Evolutionary conservation across 2,888 invertebrate species (phyloP), one percentile per base, ranked within the genome.

Genomic region (Dynastes grantii): DNA sequence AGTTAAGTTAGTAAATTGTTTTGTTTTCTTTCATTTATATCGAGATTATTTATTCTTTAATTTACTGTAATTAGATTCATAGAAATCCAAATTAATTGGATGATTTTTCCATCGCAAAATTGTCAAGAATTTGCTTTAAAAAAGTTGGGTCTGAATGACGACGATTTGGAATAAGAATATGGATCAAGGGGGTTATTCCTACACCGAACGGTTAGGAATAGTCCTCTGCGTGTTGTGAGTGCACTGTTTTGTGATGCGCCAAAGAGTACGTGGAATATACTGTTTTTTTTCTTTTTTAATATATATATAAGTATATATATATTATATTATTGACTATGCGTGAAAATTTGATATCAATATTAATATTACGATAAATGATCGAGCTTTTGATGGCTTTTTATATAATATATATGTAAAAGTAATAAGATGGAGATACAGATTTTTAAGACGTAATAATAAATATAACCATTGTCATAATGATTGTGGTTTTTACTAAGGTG

Each of bases 331-430:
- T 79, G 79, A 84, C 82, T 84, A 88, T 85, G 88, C 88, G 88
- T 88, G 87, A 87, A 87, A 87, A 88, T 86, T 86, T 87, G 85
- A 88, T 88, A 88, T 88, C 87, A 88, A 86, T 87, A 81, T 82
- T 83, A 82, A 82, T 82, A 88, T 88, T 86, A 88, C 86, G 87
- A 87, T 86, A 86, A 87, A 89, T 89, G 89, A 88, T 88, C 88
- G 88, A 89, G 89, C 89, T 89, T 89, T 88, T 87, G 88, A 88
- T 87, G 88, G 89, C 89, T 89, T 89, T 89, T 89, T 88, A 87
- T 87, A 79, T 79, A 81, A 79, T 79, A 82, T 86, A 87, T 88
- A 88, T 89, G 88, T 89, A 85, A 85, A 85, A 85, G 84, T 85
- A 89, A 88, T 87, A 88, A 88, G 86, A 88, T 88, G 88, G 87